These are phyloP conservation scores for Enteromius anoplus DNA, from an alignment of 2,797 vertebrate genomes.

Conservation along the genomic window DNA sequence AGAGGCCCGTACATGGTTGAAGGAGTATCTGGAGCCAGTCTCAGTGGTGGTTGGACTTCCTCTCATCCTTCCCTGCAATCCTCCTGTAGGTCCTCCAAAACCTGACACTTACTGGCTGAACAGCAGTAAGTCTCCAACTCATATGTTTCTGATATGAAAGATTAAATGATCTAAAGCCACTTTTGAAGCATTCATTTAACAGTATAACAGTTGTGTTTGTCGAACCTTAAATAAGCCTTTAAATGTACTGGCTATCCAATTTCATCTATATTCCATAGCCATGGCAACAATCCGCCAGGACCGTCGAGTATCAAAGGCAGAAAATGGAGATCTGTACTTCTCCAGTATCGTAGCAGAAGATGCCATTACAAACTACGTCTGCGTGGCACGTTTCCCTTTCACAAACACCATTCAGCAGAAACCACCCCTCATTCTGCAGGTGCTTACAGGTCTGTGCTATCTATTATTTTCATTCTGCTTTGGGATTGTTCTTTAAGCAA, in stretches of 20 bases:
- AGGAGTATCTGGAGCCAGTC: slow-evolving; percentile 92
- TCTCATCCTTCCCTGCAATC: slow-evolving; percentile 90
- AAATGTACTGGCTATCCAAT: slow-evolving; percentile 1
- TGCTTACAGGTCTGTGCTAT: slow-evolving; percentile 84
- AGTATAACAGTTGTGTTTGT: background rate
- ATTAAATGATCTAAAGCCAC: background rate
- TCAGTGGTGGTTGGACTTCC: slow-evolving; percentile 90
- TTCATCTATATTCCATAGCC: slow-evolving; percentile 70
- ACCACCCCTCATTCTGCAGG: slow-evolving; percentile 92
- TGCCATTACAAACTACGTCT: slow-evolving; percentile 89
- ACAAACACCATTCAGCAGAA: slow-evolving; percentile 98
- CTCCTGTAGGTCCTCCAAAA: slow-evolving; percentile 87
- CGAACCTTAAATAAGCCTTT: background rate
- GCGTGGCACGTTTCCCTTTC: slow-evolving; percentile 92
- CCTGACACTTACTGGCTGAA: slow-evolving; percentile 98
- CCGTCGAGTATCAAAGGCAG: slow-evolving; percentile 93
- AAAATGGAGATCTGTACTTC: slow-evolving; percentile 94
- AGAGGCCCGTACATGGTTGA: slow-evolving; percentile 96
- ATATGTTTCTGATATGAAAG: background rate
- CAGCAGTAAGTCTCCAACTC: slow-evolving; percentile 84
- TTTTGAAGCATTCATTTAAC: background rate
- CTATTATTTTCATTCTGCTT: background rate
- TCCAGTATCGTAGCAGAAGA: slow-evolving; percentile 91
- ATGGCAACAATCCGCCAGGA: slow-evolving; percentile 93
- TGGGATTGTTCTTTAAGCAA: background rate